Conservation (phyloP, 2,797 vertebrate species). For the Chelmon rostratus region DNA sequence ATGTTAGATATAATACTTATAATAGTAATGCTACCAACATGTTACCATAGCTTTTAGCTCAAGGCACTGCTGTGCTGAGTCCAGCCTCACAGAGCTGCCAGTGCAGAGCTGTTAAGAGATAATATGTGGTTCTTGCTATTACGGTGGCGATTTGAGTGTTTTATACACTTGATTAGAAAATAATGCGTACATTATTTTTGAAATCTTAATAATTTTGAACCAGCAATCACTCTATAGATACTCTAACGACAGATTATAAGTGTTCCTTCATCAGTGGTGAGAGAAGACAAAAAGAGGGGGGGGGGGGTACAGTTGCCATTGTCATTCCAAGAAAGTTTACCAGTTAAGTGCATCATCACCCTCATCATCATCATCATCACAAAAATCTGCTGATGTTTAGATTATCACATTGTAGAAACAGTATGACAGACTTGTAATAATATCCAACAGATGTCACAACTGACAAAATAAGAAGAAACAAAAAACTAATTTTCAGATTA, state of each 20-base stretch:
- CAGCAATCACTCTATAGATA: too few species aligned
- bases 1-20: too few species aligned
- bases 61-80: too few species aligned
- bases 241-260: conserved; percentile 28
- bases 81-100: too few species aligned
- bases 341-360: conserved; percentile 82
- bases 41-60: too few species aligned
- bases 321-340: conserved; percentile 76
- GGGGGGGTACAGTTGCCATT: conserved; percentile 70
- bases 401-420: conserved; percentile 87
- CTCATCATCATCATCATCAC: conserved; percentile 56
- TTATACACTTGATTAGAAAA: too few species aligned
- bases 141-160: too few species aligned
- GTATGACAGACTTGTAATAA: conserved; percentile 78
- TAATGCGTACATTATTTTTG: too few species aligned
- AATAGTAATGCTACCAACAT: too few species aligned
- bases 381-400: conserved; percentile 68
- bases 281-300: conserved; percentile 20
- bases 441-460: conserved; percentile 74
- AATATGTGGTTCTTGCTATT: too few species aligned
- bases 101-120: too few species aligned
- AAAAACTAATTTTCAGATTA: conserved; percentile 60
- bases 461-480: conserved; percentile 53
- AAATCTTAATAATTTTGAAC: too few species aligned
- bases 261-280: conserved; percentile 58